phyloP scores from a whole-genome alignment of 2,113 vertebrate genomes.

The Empidonax alnorum region DNA sequence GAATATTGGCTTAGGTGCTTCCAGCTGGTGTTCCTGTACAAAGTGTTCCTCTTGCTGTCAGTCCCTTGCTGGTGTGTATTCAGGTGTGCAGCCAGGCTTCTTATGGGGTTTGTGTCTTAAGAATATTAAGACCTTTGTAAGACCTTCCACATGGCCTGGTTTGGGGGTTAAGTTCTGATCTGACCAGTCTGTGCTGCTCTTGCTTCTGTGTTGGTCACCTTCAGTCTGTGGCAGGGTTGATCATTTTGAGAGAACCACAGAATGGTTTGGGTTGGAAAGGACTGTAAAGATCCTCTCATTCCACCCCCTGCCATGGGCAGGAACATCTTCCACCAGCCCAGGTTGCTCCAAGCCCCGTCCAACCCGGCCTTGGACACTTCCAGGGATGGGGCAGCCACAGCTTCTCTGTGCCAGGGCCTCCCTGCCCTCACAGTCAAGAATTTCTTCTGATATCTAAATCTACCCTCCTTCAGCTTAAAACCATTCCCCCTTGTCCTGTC shows the following conservation, averaged over 20 bases:
- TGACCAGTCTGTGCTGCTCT: not conserved
- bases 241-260: fast-evolving
- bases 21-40: not conserved
- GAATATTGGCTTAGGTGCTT: not conserved
- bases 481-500: not conserved
- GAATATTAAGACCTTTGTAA: not conserved
- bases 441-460: not conserved
- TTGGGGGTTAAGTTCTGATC: not conserved
- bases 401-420: not conserved
- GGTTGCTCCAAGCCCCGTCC: not conserved
- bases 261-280: not conserved
- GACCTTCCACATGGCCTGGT: fast-evolving
- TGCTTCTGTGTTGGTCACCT: not conserved
- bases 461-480: not conserved
- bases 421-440: not conserved
- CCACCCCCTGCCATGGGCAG: not conserved
- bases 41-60: not conserved
- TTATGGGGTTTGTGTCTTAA: fast-evolving
- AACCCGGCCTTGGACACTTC: not conserved
- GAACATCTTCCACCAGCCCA: not conserved
- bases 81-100: not conserved
- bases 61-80: not conserved
- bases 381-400: not conserved
- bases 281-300: not conserved
- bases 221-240: not conserved